Conservation (phyloP, 2,888 invertebrate genomes). For the Phragmatobia fuliginosa region DNA sequence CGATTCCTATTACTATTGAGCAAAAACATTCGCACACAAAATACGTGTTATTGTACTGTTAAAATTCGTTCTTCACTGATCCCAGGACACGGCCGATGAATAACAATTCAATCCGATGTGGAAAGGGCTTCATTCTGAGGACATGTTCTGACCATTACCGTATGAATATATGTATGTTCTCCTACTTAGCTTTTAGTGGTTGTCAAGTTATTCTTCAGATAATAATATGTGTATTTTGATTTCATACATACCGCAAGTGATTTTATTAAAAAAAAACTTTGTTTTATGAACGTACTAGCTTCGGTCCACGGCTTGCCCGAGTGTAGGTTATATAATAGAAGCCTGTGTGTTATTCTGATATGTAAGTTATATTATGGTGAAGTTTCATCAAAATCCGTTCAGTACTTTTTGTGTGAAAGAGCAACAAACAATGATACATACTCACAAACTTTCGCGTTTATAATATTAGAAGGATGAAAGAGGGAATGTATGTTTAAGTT, state of each 20-base stretch:
- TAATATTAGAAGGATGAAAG: no score
- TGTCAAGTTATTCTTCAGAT: constrained; percentile 17
- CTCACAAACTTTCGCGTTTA: no score
- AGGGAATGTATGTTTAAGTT: no score
- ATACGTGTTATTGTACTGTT: constrained; percentile 59
- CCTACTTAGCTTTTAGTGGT: constrained; percentile 34
- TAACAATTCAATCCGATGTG: constrained; percentile 72
- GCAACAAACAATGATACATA: no score
- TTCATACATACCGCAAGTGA: background rate
- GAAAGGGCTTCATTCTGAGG: constrained; percentile 59
- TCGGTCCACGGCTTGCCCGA: no score
- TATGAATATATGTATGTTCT: constrained; percentile 81
- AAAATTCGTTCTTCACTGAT: constrained; percentile 66
- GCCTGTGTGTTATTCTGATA: no score
- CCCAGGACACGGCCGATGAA: constrained; percentile 67
- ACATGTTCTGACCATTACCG: constrained; percentile 77
- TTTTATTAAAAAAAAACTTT: background rate
- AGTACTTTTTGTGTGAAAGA: no score
- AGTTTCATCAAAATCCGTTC: no score
- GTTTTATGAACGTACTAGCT: background rate
- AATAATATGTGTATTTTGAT: constrained; percentile 11
- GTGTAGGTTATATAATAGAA: no score
- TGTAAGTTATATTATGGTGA: no score
- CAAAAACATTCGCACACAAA: constrained; percentile 31
- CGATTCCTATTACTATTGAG: constrained; percentile 33